Percentiles rank a stretch among this genome's conserved stretches.
Conservation (phyloP, 2,888 invertebrate species). For the Tetragonula carbonaria region DNA sequence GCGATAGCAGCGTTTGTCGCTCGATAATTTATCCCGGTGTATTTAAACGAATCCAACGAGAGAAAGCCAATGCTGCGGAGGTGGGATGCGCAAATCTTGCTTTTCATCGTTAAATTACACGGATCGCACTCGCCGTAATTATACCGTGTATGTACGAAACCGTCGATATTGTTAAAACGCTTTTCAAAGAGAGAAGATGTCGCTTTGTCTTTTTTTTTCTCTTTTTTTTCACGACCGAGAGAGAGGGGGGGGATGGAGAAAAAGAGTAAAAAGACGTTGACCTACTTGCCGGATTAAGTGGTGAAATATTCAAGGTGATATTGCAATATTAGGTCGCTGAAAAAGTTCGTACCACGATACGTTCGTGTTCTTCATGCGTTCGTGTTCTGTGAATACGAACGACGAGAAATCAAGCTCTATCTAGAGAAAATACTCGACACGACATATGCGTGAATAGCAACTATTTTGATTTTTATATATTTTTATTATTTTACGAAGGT, state of each 20-base stretch:
- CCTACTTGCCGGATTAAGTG: conserved; percentile 8
- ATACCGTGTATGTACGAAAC: not conserved
- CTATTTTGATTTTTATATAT: not conserved
- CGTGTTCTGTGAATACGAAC: not conserved
- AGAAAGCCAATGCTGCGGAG: conserved; percentile 58
- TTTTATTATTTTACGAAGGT: not conserved
- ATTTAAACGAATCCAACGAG: conserved; percentile 51
- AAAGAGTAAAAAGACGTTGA: not conserved
- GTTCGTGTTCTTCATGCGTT: not conserved
- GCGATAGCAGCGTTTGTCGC: conserved; percentile 22
- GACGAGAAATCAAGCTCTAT: not conserved
- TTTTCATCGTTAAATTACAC: conserved; percentile 15
- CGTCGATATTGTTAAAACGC: not conserved
- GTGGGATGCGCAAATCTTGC: conserved; percentile 7
- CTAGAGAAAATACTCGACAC: not conserved
- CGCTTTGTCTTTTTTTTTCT: not conserved
- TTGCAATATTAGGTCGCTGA: not conserved
- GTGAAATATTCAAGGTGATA: not conserved
- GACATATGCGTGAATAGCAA: not conserved
- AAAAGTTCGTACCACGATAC: not conserved
- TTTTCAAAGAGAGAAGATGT: too few relatives aligned
- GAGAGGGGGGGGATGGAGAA: too few relatives aligned
- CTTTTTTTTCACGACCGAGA: too few relatives aligned
- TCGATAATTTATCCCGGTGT: conserved; percentile 39
- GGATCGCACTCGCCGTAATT: not conserved